Evolutionary conservation across 2,888 invertebrate genomes (phyloP).

Genomic region (Charanyca ferruginea): DNA sequence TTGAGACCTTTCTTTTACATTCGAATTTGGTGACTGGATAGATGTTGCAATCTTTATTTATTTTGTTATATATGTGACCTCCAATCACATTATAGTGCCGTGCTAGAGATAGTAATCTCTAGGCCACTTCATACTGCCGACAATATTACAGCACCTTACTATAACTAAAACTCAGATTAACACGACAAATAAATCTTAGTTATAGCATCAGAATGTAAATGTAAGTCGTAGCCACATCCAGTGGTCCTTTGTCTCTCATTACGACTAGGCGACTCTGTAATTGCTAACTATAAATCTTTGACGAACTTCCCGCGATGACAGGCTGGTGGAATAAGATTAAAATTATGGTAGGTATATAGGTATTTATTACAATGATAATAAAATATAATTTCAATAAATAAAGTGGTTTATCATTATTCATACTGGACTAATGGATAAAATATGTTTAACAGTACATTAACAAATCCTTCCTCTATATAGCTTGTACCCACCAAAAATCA

Average conservation of each 20-base stretch:
- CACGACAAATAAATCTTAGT: constrained; percentile 10
- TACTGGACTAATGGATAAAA: no score
- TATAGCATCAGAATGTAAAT: constrained; percentile 12
- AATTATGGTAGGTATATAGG: not conserved
- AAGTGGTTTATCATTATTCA: no score
- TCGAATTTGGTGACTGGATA: no score
- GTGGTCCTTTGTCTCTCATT: constrained; percentile 17
- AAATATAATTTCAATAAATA: no score
- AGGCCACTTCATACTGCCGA: not conserved
- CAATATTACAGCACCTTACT: not conserved
- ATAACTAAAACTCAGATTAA: not conserved
- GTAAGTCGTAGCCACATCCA: not conserved
- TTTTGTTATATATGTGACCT: no score
- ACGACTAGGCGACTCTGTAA: constrained; percentile 37
- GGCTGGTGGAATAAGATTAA: constrained; percentile 18
- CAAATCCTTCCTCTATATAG: not conserved
- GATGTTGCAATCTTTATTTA: no score
- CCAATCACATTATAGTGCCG: no score
- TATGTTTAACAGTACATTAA: no score
- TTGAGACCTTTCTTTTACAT: no score
- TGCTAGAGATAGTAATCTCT: no score
- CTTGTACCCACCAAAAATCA: not conserved
- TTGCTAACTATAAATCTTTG: constrained; percentile 58
- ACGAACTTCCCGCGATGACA: constrained; percentile 35
- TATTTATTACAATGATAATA: not conserved